phyloP scores from a whole-genome alignment of 2,888 invertebrate species.

The Tenthredo notha region DNA sequence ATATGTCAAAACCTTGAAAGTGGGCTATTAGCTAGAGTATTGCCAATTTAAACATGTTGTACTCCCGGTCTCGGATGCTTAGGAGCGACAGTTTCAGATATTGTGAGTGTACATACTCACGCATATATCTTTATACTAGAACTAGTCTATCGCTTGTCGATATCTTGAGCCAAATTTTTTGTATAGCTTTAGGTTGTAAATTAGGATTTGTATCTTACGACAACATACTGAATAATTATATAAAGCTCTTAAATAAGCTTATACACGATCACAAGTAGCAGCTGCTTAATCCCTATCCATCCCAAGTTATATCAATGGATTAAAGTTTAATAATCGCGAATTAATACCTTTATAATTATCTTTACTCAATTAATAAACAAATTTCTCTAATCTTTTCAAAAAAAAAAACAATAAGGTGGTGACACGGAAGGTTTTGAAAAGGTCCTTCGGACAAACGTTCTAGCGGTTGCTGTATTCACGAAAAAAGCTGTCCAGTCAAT shows the following conservation, averaged over 20 bases:
- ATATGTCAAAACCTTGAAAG: too few species aligned
- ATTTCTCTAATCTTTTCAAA: neutral
- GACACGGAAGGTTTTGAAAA: constrained; percentile 69
- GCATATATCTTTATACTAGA: too few species aligned
- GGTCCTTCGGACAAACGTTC: constrained; percentile 79
- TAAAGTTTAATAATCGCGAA: neutral
- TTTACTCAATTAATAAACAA: neutral
- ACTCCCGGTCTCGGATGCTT: too few species aligned
- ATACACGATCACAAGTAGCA: neutral
- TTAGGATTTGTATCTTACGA: neutral
- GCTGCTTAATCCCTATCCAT: neutral
- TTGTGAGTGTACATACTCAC: too few species aligned
- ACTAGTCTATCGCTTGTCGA: neutral
- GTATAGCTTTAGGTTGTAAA: neutral
- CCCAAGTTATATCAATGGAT: neutral
- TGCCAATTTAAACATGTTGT: too few species aligned
- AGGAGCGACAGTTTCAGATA: too few species aligned
- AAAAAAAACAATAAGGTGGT: constrained; percentile 27
- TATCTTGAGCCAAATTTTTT: neutral
- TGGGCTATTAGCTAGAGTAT: too few species aligned
- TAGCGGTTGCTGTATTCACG: constrained; percentile 80
- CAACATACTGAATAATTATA: neutral
- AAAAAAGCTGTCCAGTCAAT: constrained; percentile 80
- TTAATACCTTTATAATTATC: neutral
- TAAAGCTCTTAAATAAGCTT: neutral